Base-by-base conservation (phyloP, 64 coral and sea anemone genomes). In the Hydrozoanthus tunicans region DNA sequence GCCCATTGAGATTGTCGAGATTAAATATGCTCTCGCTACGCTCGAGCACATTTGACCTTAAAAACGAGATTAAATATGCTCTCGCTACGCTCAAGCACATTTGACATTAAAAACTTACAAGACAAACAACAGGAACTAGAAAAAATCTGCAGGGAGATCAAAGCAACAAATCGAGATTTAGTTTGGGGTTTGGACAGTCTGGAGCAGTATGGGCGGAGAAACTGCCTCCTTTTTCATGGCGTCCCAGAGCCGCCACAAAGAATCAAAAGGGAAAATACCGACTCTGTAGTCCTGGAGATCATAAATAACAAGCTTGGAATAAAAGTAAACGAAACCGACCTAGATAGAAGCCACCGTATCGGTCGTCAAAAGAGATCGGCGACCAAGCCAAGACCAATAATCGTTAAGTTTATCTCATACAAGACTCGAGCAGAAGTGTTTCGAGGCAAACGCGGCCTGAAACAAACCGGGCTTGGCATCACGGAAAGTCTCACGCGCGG, bases 51-150 rank as follows among this genome's bases (percentile, higher is more conserved):
- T n/a, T n/a, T n/a, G n/a, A n/a, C n/a, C n/a, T n/a, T n/a, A n/a
- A n/a, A n/a, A n/a, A n/a, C n/a, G n/a, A n/a, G n/a, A n/a, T n/a
- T n/a, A n/a, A n/a, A n/a, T n/a, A n/a, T n/a, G n/a, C n/a, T n/a
- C n/a, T n/a, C n/a, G n/a, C n/a, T n/a, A n/a, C n/a, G n/a, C n/a
- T n/a, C n/a, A n/a, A n/a, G n/a, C 23, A 69, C 82, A 85, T 85
- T 86, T 86, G 83, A 86, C 76, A 54, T 69, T 8, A 53, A 85
- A 65, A 64, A 52, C 2, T 1, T 0, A 1, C 77, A 79, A 85
- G 82, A 85, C 14, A 85, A 85, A 65, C 61, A 64, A 26, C n/a
- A 85, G 26, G 9, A 83, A 85, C 64, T 85, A 66, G 83, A 86
- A 68, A 9, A 53, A 68, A 64, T 86, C 83, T 86, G 65, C 63